phyloP scores from a whole-genome alignment of 2,113 vertebrate species.

The Paratilapia polleni region DNA sequence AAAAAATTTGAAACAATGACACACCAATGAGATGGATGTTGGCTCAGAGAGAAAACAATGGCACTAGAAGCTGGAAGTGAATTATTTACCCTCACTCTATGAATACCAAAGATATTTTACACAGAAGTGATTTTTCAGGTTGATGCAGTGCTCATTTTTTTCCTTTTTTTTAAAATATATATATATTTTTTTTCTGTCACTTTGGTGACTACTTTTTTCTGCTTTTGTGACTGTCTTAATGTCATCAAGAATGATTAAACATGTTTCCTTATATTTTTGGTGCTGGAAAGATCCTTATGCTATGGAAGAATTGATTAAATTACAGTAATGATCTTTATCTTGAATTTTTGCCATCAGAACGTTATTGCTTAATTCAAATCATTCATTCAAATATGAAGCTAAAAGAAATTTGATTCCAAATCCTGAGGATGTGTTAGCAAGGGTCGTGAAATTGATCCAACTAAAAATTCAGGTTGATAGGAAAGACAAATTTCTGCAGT shows the following conservation, averaged over 20 bases:
- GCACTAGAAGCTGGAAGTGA: neutral
- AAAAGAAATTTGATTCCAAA: conserved; percentile 4
- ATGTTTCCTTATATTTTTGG: neutral
- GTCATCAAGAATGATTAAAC: conserved; percentile 2
- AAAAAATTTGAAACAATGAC: conserved; percentile 8
- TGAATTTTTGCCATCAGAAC: neutral
- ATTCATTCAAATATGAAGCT: conserved; percentile 16
- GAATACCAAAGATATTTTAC: neutral
- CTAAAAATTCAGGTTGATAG: neutral
- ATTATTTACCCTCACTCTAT: conserved; percentile 2
- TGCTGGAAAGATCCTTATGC: neutral
- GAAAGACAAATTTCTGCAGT: neutral
- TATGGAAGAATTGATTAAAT: neutral
- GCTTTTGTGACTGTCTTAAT: neutral
- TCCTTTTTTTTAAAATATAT: neutral
- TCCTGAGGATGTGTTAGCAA: neutral
- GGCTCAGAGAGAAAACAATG: conserved; percentile 18
- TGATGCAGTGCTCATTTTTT: neutral
- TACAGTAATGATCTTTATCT: conserved; percentile 13
- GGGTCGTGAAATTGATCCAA: neutral
- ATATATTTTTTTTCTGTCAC: neutral
- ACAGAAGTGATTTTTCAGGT: neutral
- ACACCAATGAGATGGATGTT: neutral
- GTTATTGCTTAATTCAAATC: conserved; percentile 7
- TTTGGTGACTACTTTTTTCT: neutral